phyloP scores from a whole-genome alignment of 1,140 invertebrate species.

The Aplysia californica region DNA sequence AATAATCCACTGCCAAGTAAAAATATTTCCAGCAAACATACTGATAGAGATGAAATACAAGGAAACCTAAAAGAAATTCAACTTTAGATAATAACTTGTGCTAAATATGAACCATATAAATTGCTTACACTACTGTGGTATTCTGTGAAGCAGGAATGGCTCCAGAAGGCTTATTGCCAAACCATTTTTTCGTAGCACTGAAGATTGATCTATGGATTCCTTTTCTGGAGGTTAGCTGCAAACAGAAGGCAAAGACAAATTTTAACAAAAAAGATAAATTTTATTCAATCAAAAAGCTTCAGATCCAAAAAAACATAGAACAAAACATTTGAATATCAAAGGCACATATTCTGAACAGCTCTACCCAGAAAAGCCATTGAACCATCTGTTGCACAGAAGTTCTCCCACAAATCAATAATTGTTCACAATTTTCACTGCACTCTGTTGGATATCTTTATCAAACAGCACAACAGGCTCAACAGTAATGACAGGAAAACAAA shows the following conservation, averaged over 20 bases:
- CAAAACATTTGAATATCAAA: background rate
- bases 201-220: conserved; percentile 91
- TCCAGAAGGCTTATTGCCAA: conserved; percentile 82
- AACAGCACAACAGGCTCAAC: background rate
- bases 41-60: no score
- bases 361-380: background rate
- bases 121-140: conserved; percentile 79
- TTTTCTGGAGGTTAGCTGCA: conserved; percentile 73
- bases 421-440: background rate
- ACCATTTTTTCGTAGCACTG: conserved; percentile 94
- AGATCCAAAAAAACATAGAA: no score
- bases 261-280: background rate
- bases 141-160: conserved; percentile 76
- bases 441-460: background rate
- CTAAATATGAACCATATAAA: no score
- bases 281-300: no score
- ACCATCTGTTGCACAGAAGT: no score
- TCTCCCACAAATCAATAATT: background rate
- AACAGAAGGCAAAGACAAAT: background rate
- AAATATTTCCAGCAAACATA: no score
- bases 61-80: background rate
- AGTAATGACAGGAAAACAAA: background rate
- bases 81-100: no score
- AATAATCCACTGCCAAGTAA: no score
- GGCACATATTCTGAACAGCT: background rate